phyloP scores from a whole-genome alignment of 2,113 vertebrate genomes.

The Scopus umbretta region DNA sequence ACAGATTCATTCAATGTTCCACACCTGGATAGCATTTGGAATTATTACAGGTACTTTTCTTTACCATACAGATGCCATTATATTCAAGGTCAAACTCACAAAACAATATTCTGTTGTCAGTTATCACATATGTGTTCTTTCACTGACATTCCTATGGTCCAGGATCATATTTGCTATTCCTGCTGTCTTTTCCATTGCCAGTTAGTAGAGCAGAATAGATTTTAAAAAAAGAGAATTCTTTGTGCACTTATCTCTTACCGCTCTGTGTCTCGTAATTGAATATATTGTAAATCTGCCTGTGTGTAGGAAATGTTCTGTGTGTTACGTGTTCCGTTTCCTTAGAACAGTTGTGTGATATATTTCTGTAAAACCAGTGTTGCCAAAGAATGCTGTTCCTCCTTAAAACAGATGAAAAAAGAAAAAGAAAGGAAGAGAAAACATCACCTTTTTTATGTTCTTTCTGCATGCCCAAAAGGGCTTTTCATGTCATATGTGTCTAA shows the following conservation, averaged over 20 bases:
- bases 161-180: not conserved
- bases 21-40: slow-evolving; percentile 82
- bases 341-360: not conserved
- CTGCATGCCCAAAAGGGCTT: not conserved
- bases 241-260: not conserved
- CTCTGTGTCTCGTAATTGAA: not conserved
- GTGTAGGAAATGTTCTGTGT: not conserved
- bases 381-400: not conserved
- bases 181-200: not conserved
- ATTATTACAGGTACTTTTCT: slow-evolving; percentile 91
- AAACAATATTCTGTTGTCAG: not conserved
- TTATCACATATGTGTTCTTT: not conserved
- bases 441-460: not conserved
- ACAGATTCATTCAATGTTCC: slow-evolving; percentile 95
- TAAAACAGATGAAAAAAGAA: not conserved
- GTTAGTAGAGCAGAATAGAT: not conserved
- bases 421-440: not conserved
- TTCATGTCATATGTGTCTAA: not conserved
- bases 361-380: not conserved
- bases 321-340: not conserved
- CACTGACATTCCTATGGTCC: not conserved
- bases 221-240: not conserved
- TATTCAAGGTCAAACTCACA: not conserved
- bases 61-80: not conserved
- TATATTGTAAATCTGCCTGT: not conserved